These are phyloP conservation scores for Patella ulyssiponensis DNA, from an alignment of 2,888 invertebrate genomes.

Conservation along the genomic window DNA sequence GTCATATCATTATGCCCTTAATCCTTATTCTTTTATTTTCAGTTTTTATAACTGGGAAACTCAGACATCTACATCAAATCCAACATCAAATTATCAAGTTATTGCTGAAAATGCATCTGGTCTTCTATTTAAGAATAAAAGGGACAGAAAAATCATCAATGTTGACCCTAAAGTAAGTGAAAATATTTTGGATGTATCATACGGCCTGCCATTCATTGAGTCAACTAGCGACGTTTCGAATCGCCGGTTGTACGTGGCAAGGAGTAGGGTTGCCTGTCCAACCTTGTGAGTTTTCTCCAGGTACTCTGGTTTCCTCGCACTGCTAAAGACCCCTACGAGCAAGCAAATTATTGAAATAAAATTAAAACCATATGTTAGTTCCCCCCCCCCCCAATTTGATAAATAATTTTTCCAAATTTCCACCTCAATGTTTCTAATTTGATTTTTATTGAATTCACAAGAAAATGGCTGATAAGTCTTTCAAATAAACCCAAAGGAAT, in stretches of 20 bases:
- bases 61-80: slow-evolving; percentile 80
- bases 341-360: no score
- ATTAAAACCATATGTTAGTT: no score
- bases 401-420: not conserved
- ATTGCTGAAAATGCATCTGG: slow-evolving; percentile 83
- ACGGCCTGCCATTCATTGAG: no score
- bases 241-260: no score
- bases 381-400: not conserved
- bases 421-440: not conserved
- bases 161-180: slow-evolving; percentile 78
- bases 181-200: not conserved
- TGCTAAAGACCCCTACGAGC: no score
- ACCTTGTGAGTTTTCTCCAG: no score
- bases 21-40: slow-evolving; percentile 30
- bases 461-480: not conserved
- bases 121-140: slow-evolving; percentile 84
- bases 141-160: slow-evolving; percentile 83
- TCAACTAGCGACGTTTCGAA: no score
- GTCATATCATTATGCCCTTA: no score
- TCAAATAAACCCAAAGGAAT: no score
- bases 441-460: not conserved
- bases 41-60: slow-evolving; percentile 82
- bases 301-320: no score
- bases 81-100: slow-evolving; percentile 85
- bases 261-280: no score